phyloP scores from a whole-genome alignment of 2,113 vertebrate genomes.

The Podarcis raffonei region DNA sequence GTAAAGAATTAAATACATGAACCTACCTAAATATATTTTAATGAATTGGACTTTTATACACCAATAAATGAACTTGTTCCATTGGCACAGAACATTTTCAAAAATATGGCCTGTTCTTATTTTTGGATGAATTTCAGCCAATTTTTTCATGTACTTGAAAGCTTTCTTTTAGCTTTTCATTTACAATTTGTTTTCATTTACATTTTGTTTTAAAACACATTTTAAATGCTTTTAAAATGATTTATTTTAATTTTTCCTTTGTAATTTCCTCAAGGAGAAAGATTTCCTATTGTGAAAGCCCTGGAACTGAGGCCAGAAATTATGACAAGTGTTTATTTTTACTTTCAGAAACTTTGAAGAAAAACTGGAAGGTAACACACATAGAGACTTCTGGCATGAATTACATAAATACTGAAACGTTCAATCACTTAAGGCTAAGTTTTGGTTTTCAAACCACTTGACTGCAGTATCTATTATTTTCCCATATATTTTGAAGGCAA shows the following conservation, averaged over 20 bases:
- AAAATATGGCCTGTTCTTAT: conserved; percentile 58
- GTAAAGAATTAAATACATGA: conserved; percentile 35
- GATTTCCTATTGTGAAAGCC: conserved; percentile 43
- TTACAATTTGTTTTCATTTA: conserved; percentile 41
- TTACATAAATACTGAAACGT: conserved; percentile 15
- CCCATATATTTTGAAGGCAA: not conserved
- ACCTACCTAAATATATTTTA: conserved; percentile 65
- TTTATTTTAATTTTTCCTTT: conserved; percentile 45
- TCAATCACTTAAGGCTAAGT: conserved; percentile 3
- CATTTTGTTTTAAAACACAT: conserved; percentile 64
- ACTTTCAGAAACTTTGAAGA: conserved; percentile 53
- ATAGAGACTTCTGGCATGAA: conserved; percentile 52
- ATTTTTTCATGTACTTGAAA: conserved; percentile 42
- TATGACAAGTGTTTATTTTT: conserved; percentile 45
- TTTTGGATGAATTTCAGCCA: conserved; percentile 67
- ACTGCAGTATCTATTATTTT: conserved; percentile 29
- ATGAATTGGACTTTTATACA: conserved; percentile 64
- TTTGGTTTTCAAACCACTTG: conserved; percentile 23
- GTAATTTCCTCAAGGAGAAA: conserved; percentile 48
- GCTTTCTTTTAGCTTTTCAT: conserved; percentile 50
- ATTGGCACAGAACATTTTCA: conserved; percentile 45
- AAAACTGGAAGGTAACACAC: conserved; percentile 40
- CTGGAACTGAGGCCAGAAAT: conserved; percentile 47
- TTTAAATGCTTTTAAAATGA: conserved; percentile 19
- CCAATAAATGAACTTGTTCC: conserved; percentile 56